Evolutionary conservation across 2,113 vertebrate species (phyloP).

Genomic region (Chloroceryle aenea): DNA sequence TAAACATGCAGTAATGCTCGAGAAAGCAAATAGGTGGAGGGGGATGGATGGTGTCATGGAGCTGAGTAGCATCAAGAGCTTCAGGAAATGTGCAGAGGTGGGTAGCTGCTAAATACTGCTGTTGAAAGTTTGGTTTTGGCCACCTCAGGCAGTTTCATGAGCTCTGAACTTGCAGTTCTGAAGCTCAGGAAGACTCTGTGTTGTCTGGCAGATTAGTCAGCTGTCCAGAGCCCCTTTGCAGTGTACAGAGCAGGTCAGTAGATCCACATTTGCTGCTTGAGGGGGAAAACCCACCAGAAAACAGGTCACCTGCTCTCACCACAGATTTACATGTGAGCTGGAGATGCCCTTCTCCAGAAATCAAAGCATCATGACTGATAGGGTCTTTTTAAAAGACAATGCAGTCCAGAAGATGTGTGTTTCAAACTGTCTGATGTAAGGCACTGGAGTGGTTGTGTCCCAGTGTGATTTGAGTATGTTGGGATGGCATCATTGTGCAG

Average conservation of each 20-base stretch:
- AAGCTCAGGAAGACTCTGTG: not conserved
- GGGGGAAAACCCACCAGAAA: not conserved
- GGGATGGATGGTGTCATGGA: fast-evolving
- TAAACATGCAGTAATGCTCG: not conserved
- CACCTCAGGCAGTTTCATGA: not conserved
- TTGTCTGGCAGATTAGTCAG: not conserved
- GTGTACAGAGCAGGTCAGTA: not conserved
- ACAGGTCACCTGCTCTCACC: not conserved
- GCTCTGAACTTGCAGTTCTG: not conserved
- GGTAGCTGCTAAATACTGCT: not conserved
- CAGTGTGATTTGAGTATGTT: fast-evolving
- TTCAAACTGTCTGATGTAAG: not conserved
- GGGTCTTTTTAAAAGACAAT: not conserved
- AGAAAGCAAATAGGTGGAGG: not conserved
- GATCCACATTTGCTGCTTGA: not conserved
- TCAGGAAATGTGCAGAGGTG: not conserved
- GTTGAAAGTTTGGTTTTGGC: not conserved
- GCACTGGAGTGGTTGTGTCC: too few species aligned
- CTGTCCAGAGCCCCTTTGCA: not conserved
- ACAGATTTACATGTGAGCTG: not conserved
- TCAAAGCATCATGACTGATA: not conserved
- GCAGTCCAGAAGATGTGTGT: not conserved
- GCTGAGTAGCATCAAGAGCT: not conserved
- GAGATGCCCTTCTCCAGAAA: not conserved
- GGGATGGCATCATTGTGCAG: not conserved